These are phyloP conservation scores for Therioaphis trifolii DNA, from an alignment of 2,888 invertebrate genomes.

Conservation along the genomic window DNA sequence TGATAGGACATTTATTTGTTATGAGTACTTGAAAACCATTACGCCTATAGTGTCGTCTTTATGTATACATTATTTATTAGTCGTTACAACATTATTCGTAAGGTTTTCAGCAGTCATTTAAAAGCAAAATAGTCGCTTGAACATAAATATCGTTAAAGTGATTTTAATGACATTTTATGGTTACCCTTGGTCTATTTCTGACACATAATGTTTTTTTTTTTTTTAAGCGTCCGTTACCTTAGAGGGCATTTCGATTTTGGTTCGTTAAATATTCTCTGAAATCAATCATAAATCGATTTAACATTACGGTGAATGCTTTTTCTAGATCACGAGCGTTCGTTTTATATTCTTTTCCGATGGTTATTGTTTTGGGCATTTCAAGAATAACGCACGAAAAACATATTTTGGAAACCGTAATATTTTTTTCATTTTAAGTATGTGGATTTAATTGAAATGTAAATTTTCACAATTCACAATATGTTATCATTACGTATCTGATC, in stretches of 20 bases:
- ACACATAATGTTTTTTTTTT: background rate
- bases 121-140: background rate
- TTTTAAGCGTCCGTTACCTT: conserved; percentile 7
- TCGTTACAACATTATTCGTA: background rate
- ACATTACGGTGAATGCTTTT: too few relatives aligned
- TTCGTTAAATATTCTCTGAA: too few relatives aligned
- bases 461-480: too few relatives aligned
- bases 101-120: conserved; percentile 23
- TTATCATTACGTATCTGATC: too few relatives aligned
- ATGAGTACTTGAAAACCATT: conserved; percentile 20
- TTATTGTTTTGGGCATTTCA: too few relatives aligned
- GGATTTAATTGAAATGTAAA: too few relatives aligned
- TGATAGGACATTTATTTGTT: background rate
- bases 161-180: conserved; percentile 36
- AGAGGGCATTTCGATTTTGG: background rate
- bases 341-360: too few relatives aligned
- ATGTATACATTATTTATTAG: conserved; percentile 20
- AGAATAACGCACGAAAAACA: too few relatives aligned
- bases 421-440: too few relatives aligned
- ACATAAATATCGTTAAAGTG: conserved; percentile 23
- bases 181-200: conserved; percentile 43
- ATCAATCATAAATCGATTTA: too few relatives aligned
- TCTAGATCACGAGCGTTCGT: too few relatives aligned
- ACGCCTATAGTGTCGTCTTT: conserved; percentile 14
- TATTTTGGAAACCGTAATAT: too few relatives aligned